These are phyloP conservation scores for Machaerirhynchus nigripectus DNA, from an alignment of 2,113 vertebrate genomes.

Conservation along the genomic window DNA sequence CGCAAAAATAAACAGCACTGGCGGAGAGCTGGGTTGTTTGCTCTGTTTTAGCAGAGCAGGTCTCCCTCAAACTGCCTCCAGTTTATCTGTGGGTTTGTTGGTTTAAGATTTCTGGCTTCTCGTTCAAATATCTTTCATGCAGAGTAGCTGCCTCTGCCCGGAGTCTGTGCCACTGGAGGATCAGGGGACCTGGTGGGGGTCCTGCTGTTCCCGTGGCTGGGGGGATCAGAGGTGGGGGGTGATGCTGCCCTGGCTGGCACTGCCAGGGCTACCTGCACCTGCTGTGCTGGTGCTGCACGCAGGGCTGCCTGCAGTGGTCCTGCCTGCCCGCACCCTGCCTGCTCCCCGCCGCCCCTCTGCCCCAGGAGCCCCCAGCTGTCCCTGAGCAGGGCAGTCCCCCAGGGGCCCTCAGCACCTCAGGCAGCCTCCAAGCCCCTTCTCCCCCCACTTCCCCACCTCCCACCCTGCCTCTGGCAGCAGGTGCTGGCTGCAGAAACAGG, in stretches of 20 bases:
- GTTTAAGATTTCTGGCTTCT: background rate
- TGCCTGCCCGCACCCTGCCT: background rate
- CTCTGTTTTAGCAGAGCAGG: background rate
- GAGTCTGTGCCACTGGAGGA: rapidly evolving
- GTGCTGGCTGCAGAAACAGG: conserved; percentile 19
- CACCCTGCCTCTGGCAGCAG: background rate
- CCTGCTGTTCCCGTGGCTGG: background rate
- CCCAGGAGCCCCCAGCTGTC: background rate
- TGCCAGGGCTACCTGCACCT: background rate
- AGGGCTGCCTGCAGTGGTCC: background rate
- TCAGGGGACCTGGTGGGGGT: rapidly evolving
- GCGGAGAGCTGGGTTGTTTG: background rate
- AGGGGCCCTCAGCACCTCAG: background rate
- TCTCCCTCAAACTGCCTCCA: background rate
- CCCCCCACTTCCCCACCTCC: background rate
- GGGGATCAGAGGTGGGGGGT: background rate
- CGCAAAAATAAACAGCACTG: background rate
- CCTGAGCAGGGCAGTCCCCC: background rate
- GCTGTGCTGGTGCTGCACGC: rapidly evolving
- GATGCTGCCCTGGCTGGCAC: background rate
- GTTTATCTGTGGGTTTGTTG: conserved; percentile 12
- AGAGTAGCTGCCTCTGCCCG: background rate
- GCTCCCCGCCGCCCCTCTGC: background rate
- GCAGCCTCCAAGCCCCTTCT: background rate
- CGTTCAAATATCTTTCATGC: background rate